These are phyloP conservation scores for Caenorhabditis sp. DNA, from an alignment of 2,888 invertebrate genomes.

Conservation along the genomic window DNA sequence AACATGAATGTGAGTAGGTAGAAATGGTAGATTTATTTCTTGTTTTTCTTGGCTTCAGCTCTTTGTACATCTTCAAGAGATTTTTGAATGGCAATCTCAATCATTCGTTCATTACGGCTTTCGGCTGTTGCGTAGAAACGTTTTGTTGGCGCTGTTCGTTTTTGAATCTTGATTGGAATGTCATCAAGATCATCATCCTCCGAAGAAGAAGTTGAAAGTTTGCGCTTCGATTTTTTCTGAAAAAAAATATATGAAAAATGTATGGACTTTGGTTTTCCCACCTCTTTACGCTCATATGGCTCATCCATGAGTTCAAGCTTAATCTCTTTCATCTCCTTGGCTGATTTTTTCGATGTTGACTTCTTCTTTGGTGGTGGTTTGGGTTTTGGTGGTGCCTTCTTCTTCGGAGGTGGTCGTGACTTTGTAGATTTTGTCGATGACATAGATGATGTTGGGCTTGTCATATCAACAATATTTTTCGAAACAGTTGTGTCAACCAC, in stretches of 20 bases:
- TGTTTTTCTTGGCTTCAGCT: too few species aligned
- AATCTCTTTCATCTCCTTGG: not conserved
- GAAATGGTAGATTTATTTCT: too few species aligned
- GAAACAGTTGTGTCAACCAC: not conserved
- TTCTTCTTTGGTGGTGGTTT: not conserved
- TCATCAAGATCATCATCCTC: not conserved
- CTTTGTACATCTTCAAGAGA: too few species aligned
- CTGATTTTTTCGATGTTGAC: not conserved
- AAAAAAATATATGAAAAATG: not conserved
- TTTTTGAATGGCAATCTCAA: too few species aligned
- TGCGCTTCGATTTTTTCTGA: not conserved
- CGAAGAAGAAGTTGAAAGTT: not conserved
- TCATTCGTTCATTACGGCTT: too few species aligned
- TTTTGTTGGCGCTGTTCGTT: too few species aligned
- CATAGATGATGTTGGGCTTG: not conserved
- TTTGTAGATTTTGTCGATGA: not conserved
- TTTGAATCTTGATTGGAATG: too few species aligned
- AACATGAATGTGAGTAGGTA: too few species aligned
- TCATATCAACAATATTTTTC: not conserved
- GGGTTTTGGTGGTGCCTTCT: not conserved
- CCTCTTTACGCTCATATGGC: constrained; percentile 1
- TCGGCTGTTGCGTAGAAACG: too few species aligned
- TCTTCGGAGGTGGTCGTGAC: not conserved
- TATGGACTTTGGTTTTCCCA: not conserved
- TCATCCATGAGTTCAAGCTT: not conserved